A percentile compares a stretch with the other conserved stretches of the same genome.
Conservation (phyloP, 2,888 invertebrate species). For the Cenopis cana region DNA sequence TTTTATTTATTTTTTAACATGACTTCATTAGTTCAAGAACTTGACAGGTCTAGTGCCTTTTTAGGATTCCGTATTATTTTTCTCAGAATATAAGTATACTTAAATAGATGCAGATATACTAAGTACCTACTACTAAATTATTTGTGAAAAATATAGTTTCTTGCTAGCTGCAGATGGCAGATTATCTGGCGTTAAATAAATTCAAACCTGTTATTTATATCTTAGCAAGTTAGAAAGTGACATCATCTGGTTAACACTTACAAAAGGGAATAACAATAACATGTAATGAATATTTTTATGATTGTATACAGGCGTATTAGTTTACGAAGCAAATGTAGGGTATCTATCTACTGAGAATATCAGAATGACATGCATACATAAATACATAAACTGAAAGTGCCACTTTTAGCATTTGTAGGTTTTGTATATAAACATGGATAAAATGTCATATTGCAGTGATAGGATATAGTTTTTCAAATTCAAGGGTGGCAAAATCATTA, state of each 20-base stretch:
- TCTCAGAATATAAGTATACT: background rate
- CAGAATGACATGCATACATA: background rate
- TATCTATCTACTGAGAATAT: background rate
- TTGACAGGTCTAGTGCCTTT: background rate
- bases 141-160: background rate
- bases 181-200: background rate
- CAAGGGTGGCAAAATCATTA: background rate
- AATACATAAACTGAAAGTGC: too few relatives aligned
- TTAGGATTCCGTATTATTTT: background rate
- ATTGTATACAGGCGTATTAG: too few relatives aligned
- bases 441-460: too few relatives aligned
- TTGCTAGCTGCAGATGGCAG: too few relatives aligned
- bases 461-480: background rate
- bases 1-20: slow-evolving; percentile 13
- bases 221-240: too few relatives aligned
- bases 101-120: background rate
- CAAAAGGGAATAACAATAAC: too few relatives aligned
- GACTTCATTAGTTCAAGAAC: background rate
- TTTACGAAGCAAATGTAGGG: too few relatives aligned
- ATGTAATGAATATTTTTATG: too few relatives aligned
- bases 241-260: background rate
- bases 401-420: too few relatives aligned
- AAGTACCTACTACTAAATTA: background rate
- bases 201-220: background rate
- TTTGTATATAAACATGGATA: too few relatives aligned